Evolutionary conservation across 2,797 vertebrate species (phyloP), one percentile per base, ranked within the genome.

Genomic region (Acanthopagrus latus): DNA sequence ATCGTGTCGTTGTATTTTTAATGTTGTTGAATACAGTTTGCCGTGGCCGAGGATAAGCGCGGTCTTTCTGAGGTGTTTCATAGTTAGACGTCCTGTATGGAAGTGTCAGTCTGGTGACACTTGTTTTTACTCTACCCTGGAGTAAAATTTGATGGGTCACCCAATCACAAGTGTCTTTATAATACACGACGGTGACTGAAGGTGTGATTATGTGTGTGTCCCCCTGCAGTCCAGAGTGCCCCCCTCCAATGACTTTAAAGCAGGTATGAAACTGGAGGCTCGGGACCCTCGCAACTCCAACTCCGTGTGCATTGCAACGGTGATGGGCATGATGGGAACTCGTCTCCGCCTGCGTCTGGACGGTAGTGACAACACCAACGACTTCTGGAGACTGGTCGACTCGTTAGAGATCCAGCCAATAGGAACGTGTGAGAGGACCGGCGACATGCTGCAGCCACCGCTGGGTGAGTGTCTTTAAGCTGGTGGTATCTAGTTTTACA

Each of bases 361-460:
- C 43, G 98, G 98, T 47, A 97, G 97, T 6, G 98, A 99, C 93
- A 98, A 97, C 94, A 97, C 95, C 90, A 99, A 99, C 29, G 98
- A 99, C 91, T 99, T 99, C 90, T 99, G 98, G 98, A 95, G 96
- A 21, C 94, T 99, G 70, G 96, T 99, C 4, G 98, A 99, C 92
- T 98, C 98, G 5, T 92, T 93, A 0, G 97, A 99, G 69, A 98
- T 99, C 88, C 97, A 98, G 71, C 97, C 97, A 18, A 94, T 99
- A 2, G 98, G 98, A 50, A 98, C 97, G 29, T 99, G 97, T 20
- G 98, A 99, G 88, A 97, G 97, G 92, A 95, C 92, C 13, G 97
- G 97, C 68, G 97, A 97, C 84, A 98, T 99, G 97, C 96, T 99
- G 78, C 98, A 99, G 86, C 98, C 98, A 7, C 98, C 98, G 0